Evolutionary conservation across 1,140 invertebrate species (phyloP).

Genomic region (Lucilia cuprina): DNA sequence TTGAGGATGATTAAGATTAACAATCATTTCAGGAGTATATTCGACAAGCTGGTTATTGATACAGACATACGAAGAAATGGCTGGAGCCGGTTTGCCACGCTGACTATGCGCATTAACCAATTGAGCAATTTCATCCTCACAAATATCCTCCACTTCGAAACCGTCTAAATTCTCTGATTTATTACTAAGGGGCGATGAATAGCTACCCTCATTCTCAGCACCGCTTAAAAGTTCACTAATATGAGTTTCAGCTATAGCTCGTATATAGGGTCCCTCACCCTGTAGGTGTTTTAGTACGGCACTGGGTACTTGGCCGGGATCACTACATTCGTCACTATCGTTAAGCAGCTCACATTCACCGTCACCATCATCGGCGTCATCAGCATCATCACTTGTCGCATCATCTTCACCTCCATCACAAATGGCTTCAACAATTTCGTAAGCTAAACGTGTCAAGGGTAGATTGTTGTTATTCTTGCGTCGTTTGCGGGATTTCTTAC

Average conservation of each 20-base stretch:
- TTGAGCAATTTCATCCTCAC: constrained; percentile 80
- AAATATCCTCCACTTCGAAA: constrained; percentile 92
- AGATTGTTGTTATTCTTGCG: constrained; percentile 46
- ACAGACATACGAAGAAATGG: constrained; percentile 43
- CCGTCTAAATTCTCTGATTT: constrained; percentile 96
- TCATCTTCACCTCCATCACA: constrained; percentile 59
- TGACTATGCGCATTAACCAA: constrained; percentile 50
- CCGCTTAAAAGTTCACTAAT: constrained; percentile 72
- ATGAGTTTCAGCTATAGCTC: constrained; percentile 62
- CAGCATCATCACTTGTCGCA: constrained; percentile 49
- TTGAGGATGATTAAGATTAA: constrained; percentile 19
- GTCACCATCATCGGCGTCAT: constrained; percentile 50
- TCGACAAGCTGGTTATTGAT: no score
- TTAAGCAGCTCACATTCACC: constrained; percentile 55
- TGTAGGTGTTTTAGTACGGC: constrained; percentile 57
- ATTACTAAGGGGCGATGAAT: constrained; percentile 87
- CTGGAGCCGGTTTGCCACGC: constrained; percentile 48
- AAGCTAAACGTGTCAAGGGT: constrained; percentile 46
- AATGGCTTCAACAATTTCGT: constrained; percentile 58
- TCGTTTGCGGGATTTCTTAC: constrained; percentile 53
- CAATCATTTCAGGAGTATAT: no score
- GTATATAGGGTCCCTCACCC: constrained; percentile 58
- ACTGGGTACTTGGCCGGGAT: constrained; percentile 50
- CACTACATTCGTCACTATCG: constrained; percentile 61
- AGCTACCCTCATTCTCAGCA: constrained; percentile 78